Evolutionary conservation across 2,113 vertebrate genomes (phyloP).

Genomic region (Psilopsiagon aymara): DNA sequence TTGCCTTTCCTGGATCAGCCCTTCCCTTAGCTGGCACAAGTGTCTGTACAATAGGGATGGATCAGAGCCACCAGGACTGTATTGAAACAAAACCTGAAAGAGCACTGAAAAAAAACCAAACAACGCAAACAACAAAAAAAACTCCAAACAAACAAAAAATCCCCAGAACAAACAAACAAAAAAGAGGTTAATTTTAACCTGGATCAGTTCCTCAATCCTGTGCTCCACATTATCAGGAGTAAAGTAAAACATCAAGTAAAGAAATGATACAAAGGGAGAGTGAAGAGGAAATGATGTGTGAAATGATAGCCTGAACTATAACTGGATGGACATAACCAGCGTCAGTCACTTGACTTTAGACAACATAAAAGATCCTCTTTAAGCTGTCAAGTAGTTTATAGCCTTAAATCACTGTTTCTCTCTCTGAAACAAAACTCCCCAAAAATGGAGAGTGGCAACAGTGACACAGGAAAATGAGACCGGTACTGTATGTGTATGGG

Average conservation of each 20-base stretch:
- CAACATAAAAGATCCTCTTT: not conserved
- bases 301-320: not conserved
- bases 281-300: not conserved
- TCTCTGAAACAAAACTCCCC: not conserved
- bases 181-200: not conserved
- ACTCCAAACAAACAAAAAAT: not conserved
- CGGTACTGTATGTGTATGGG: no score
- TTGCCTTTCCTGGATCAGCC: not conserved
- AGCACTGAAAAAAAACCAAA: not conserved
- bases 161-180: not conserved
- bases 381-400: not conserved
- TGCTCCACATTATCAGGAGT: not conserved
- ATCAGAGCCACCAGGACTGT: not conserved
- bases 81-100: not conserved
- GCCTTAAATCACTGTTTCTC: not conserved
- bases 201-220: not conserved
- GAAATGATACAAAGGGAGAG: not conserved
- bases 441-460: not conserved
- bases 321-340: not conserved
- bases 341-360: not conserved
- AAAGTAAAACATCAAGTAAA: not conserved
- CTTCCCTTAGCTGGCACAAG: not conserved
- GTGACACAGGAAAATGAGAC: not conserved
- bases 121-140: not conserved
- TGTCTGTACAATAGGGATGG: not conserved